These are phyloP conservation scores for Boloria euphrosyne DNA, from an alignment of 2,888 invertebrate genomes.

Conservation along the genomic window DNA sequence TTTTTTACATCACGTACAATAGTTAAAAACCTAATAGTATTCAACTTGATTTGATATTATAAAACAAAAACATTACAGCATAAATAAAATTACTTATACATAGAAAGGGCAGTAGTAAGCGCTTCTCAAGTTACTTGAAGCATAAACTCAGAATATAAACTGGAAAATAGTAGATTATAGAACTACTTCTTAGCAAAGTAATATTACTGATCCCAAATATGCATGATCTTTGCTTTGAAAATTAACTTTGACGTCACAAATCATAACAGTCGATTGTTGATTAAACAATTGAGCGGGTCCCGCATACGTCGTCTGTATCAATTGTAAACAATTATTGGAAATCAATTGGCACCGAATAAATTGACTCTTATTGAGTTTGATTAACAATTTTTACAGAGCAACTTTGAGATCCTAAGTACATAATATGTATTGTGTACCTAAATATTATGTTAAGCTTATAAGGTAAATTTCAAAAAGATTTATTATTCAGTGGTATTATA, in stretches of 20 bases:
- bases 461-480: too few relatives aligned
- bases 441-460: too few relatives aligned
- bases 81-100: too few relatives aligned
- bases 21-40: too few relatives aligned
- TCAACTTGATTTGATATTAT: too few relatives aligned
- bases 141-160: too few relatives aligned
- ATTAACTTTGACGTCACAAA: constrained; percentile 56
- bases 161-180: not conserved
- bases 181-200: not conserved
- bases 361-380: constrained; percentile 58
- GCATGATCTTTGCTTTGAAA: constrained; percentile 44
- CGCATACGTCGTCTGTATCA: constrained; percentile 73
- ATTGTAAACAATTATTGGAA: constrained; percentile 79
- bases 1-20: constrained; percentile 36
- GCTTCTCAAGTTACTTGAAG: too few relatives aligned
- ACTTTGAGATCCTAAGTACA: not conserved
- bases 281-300: constrained; percentile 73
- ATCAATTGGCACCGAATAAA: constrained; percentile 72
- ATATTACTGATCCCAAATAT: not conserved
- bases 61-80: too few relatives aligned
- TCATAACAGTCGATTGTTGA: constrained; percentile 65
- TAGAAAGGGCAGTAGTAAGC: too few relatives aligned
- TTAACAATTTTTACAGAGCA: constrained; percentile 51
- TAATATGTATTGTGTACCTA: not conserved
- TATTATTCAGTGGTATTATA: too few relatives aligned